These are phyloP conservation scores for Trachemys scripta DNA, from an alignment of 2,113 vertebrate genomes.

Conservation along the genomic window DNA sequence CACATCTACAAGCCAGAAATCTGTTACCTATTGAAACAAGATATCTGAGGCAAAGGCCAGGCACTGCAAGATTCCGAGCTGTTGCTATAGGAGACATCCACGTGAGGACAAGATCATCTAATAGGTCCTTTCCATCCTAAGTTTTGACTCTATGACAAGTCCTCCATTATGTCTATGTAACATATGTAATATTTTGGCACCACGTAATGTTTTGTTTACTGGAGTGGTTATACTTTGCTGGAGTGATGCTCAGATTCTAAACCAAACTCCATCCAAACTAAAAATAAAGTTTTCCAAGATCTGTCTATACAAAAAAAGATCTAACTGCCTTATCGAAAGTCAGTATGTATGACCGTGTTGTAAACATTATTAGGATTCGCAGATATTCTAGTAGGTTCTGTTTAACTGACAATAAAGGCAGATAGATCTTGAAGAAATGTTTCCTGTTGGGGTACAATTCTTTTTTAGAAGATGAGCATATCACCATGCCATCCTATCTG, in stretches of 20 bases:
- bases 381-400: background rate
- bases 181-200: background rate
- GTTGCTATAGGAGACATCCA: background rate
- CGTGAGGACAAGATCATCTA: background rate
- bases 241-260: background rate
- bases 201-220: background rate
- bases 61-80: background rate
- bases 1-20: background rate
- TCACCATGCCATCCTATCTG: background rate
- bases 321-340: background rate
- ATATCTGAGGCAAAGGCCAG: background rate
- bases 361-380: background rate
- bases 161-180: background rate
- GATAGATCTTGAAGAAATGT: background rate
- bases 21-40: background rate
- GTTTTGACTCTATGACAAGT: background rate
- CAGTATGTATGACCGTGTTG: background rate
- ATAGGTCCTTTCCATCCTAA: background rate
- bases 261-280: background rate
- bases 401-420: background rate
- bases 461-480: background rate
- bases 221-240: background rate
- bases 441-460: background rate
- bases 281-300: background rate
- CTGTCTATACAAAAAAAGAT: background rate